These are phyloP conservation scores for Cyprinodon brontotheroides DNA, from an alignment of 2,113 vertebrate genomes.

Conservation along the genomic window DNA sequence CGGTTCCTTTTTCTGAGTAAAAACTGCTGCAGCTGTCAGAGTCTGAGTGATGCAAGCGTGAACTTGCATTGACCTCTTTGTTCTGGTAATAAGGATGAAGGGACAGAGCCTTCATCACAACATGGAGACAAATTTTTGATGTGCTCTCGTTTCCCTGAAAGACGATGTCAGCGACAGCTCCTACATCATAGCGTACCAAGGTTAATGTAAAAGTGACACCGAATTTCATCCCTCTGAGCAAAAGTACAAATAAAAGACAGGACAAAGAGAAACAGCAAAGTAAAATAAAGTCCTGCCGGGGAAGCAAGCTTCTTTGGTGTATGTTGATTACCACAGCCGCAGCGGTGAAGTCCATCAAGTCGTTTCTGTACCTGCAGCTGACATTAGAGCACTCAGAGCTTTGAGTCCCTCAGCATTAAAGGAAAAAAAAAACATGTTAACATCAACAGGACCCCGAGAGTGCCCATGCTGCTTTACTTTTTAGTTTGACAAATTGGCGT, in stretches of 20 bases:
- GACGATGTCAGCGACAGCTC: conserved; percentile 3
- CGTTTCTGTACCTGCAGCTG: background rate
- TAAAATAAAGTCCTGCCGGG: background rate
- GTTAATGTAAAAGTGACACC: conserved; percentile 50
- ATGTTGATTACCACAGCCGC: conserved; percentile 27
- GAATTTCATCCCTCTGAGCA: conserved; percentile 51
- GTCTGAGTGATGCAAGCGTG: conserved; percentile 68
- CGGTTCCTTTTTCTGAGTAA: conserved; percentile 50
- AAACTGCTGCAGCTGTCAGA: conserved; percentile 50
- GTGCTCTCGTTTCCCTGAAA: conserved; percentile 15
- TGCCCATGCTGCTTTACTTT: conserved; percentile 27
- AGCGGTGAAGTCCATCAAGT: conserved; percentile 37
- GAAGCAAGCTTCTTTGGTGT: conserved; percentile 26
- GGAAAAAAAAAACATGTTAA: conserved; percentile 25
- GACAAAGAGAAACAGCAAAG: conserved; percentile 43
- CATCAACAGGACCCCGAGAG: conserved; percentile 13
- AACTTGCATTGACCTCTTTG: conserved; percentile 68
- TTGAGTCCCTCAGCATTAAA: background rate
- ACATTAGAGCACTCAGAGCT: conserved; percentile 29
- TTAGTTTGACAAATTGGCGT: conserved; percentile 24
- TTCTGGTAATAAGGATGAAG: conserved; percentile 67
- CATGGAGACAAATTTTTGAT: conserved; percentile 45
- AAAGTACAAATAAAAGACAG: conserved; percentile 14
- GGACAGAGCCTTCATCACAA: conserved; percentile 61
- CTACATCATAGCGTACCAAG: conserved; percentile 47